These are phyloP conservation scores for Pelochelys cantorii DNA, from an alignment of 2,797 vertebrate genomes.

Conservation along the genomic window DNA sequence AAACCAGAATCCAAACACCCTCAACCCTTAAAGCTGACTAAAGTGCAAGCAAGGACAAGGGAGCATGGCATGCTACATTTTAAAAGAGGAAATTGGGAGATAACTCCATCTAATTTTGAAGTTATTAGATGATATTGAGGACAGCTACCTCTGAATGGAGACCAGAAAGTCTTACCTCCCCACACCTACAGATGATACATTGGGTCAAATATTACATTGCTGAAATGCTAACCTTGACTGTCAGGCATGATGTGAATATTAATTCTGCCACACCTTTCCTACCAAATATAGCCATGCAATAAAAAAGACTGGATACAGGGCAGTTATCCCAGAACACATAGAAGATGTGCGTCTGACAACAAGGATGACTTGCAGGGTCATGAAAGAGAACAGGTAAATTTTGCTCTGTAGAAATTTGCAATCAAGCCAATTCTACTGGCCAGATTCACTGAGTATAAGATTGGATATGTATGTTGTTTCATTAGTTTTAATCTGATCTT, in stretches of 20 bases:
- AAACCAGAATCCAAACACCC: slow-evolving; percentile 5
- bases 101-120: not conserved
- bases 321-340: not conserved
- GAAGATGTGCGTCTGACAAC: not conserved
- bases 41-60: not conserved
- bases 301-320: not conserved
- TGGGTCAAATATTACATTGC: slow-evolving; percentile 1
- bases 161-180: slow-evolving; percentile 9
- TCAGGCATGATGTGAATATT: not conserved
- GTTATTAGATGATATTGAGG: not conserved
- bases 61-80: slow-evolving; percentile 8
- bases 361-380: not conserved
- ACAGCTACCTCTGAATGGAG: not conserved
- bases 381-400: not conserved
- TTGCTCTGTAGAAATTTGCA: not conserved
- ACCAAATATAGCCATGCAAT: not conserved
- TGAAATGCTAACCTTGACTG: not conserved
- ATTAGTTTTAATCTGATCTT: not conserved
- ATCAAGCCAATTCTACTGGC: not conserved
- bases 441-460: not conserved
- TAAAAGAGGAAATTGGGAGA: slow-evolving; percentile 12
- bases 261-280: not conserved
- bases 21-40: not conserved
- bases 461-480: not conserved
- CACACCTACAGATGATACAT: not conserved